Evolutionary conservation across 2,797 vertebrate species (phyloP), one percentile per base, ranked within the genome.

Genomic region (Takifugu ocellatus): DNA sequence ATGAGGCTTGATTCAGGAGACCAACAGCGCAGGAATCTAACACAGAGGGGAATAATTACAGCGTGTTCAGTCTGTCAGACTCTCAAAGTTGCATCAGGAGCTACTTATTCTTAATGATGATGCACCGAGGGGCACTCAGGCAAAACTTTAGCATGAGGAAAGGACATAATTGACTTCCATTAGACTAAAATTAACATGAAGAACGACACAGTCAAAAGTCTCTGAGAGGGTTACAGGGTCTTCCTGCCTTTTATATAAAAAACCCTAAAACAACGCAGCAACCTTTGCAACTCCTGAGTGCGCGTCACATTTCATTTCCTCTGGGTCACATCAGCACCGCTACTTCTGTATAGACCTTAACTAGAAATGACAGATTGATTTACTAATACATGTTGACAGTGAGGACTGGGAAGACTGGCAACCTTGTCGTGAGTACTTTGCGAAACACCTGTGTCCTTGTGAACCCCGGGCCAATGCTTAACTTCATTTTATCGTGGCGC

Each of bases 381-480:
- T 79, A 59, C 82, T 91, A 89, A 90, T 83, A 63, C 70, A 63
- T 69, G 87, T 79, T 90, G 89, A 91, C 85, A 87, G 87, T 73
- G 63, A 76, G 77, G 78, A 83, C 84, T 54, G 70, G 74, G 63
- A 76, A 75, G 78, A 83, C 84, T 54, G 70, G 72, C 79, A 74
- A 83, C 84, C 86, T 81, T 81, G 84, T 82, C 86, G 78, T 81
- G 65, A 59, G 75, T 65, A 83, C 86, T 85, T 85, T 72, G 68
- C 81, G 83, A 68, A 82, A 78, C 88, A 91, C 86, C 87, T 89
- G 88, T 86, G 88, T 90, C 88, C 90, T 87, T 79, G 74, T 70
- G 68, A 73, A 82, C 78, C 77, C 79, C 63, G 0, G 74, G 74
- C 75, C 74, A 57, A 53, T 21, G 66, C 77, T 79, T 62, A 64